Percentiles rank a stretch among this genome's conserved stretches.
These are phyloP conservation scores for Gonioctena quinquepunctata DNA, from an alignment of 1,140 invertebrate genomes.

Conservation along the genomic window DNA sequence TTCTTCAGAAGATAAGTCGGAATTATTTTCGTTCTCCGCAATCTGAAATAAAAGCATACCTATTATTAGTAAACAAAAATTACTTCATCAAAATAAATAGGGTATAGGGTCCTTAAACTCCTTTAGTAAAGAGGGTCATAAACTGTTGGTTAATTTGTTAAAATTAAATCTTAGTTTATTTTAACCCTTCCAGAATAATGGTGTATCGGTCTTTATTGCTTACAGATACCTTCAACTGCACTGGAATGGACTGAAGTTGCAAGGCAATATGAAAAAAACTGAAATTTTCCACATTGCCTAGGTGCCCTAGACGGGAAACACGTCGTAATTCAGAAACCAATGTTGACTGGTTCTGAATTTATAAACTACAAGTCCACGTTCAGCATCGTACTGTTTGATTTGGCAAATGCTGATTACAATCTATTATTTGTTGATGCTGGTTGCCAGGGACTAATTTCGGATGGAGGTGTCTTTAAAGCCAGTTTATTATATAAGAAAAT, in stretches of 20 bases:
- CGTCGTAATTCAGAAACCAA: conserved; percentile 9
- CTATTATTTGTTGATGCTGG: conserved; percentile 48
- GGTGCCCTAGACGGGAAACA: conserved; percentile 13
- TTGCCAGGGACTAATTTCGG: conserved; percentile 13
- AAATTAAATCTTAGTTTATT: no score
- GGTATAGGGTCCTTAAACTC: no score
- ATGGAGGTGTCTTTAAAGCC: conserved; percentile 9
- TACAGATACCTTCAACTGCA: conserved; percentile 23
- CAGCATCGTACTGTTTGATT: conserved; percentile 45
- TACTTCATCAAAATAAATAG: no score
- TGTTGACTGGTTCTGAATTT: conserved; percentile 8
- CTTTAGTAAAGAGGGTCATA: no score
- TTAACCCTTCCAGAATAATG: no score
- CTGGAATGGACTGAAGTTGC: conserved; percentile 9
- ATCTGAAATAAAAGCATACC: no score
- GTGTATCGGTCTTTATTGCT: no score
- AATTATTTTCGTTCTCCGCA: no score
- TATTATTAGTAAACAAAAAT: no score
- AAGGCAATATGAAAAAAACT: background rate
- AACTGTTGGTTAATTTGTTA: no score
- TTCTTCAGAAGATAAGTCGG: no score
- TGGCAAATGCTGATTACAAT: conserved; percentile 54
- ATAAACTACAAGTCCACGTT: conserved; percentile 10
- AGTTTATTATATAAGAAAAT: conserved; percentile 17
- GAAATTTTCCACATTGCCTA: conserved; percentile 28